Evolutionary conservation across 2,888 invertebrate genomes (phyloP), one percentile per base, ranked within the genome.

Genomic region (Alloscopus bannaensis): DNA sequence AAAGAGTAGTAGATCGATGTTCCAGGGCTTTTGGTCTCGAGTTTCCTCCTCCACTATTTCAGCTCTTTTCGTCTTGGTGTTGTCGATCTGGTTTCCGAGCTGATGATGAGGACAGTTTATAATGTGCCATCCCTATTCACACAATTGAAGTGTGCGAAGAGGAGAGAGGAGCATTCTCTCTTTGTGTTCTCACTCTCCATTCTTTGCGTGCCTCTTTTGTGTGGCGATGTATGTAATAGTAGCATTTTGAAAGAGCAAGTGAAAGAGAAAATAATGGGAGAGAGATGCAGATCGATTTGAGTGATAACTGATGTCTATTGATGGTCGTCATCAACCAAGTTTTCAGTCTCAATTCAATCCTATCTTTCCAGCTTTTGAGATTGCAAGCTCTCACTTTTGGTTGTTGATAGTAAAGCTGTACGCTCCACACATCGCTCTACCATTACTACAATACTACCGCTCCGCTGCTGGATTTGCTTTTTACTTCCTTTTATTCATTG

Each of bases 241-340:
- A 65, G 79, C 73, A 45, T 76, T 71, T 70, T 66, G 55, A 71
- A 70, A 66, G 62, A 81, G 71, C 62, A 71, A 81, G 76, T 64
- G 68, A 69, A 73, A 75, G 70, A 78, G 72, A 81, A 75, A 75
- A 75, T 69, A 71, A 66, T 79, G 75, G 70, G 75, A 75, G 70
- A 57, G 70, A 65, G 78, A 79, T 68, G 70, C 70, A 79, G 66
- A 71, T 73, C 80, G 75, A 80, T 75, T 73, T 80, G 69, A 69
- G 64, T 75, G 73, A 73, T 70, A 70, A 76, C 70, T 76, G 76
- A 81, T 81, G 80, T 76, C 76, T 81, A 81, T 76, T 77, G 77
- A 77, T 77, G 77, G 69, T 77, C 77, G 77, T 77, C 77, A 77
- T 77, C 77, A 77, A 50, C 77, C 77, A 77, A 77, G 70, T 77